Percentiles rank a stretch among this genome's conserved stretches.
These are phyloP conservation scores for Noctua comes DNA, from an alignment of 2,888 invertebrate species.

Conservation along the genomic window DNA sequence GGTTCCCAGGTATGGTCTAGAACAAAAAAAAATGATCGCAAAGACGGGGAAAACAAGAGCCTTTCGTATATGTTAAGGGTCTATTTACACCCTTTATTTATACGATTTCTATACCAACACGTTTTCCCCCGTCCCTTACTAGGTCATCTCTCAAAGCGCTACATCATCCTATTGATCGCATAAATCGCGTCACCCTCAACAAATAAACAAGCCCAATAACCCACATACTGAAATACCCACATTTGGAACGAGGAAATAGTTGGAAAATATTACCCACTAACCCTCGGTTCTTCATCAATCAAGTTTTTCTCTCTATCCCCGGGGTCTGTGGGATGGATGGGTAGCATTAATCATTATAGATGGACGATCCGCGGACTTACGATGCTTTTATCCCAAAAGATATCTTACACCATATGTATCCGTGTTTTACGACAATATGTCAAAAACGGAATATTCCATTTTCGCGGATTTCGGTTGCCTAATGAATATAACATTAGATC, in stretches of 20 bases:
- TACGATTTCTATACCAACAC: not conserved
- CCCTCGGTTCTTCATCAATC: slow-evolving; percentile 83
- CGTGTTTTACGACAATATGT: slow-evolving; percentile 69
- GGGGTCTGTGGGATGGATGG: slow-evolving; percentile 82
- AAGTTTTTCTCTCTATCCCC: slow-evolving; percentile 80
- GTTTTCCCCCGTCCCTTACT: not conserved
- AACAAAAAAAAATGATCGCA: no score
- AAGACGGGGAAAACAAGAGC: no score
- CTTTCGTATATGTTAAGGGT: no score
- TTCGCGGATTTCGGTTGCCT: slow-evolving; percentile 44
- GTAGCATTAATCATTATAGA: slow-evolving; percentile 86
- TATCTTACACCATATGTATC: slow-evolving; percentile 72
- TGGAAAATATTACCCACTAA: slow-evolving; percentile 78
- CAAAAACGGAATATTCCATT: slow-evolving; percentile 60
- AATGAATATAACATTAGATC: slow-evolving; percentile 59
- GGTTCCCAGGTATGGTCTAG: no score
- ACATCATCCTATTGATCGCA: slow-evolving; percentile 49
- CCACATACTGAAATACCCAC: slow-evolving; percentile 68
- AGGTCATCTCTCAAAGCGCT: slow-evolving; percentile 36
- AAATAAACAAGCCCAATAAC: slow-evolving; percentile 64
- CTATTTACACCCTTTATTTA: no score
- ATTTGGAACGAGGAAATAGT: slow-evolving; percentile 73
- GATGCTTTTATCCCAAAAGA: slow-evolving; percentile 75
- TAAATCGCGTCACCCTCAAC: slow-evolving; percentile 43
- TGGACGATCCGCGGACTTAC: slow-evolving; percentile 76